Evolutionary conservation across 2,888 invertebrate species (phyloP).

Genomic region (Lepidochitona cinerea): DNA sequence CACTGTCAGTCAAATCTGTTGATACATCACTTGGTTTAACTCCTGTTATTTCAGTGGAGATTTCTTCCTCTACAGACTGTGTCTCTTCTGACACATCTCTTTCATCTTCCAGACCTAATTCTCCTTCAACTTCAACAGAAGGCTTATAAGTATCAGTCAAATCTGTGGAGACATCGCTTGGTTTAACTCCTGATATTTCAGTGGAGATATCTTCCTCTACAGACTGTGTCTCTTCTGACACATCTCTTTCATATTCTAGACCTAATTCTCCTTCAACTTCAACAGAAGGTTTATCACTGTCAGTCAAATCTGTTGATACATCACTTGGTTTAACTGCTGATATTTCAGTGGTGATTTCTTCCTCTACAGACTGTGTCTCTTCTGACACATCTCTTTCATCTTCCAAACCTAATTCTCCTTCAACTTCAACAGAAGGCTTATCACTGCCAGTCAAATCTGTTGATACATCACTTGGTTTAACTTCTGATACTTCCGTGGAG

Average conservation of each 20-base stretch:
- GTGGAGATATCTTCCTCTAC: neutral
- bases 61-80: neutral
- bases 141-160: constrained; percentile 20
- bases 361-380: neutral
- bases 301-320: constrained; percentile 13
- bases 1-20: neutral
- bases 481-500: no score
- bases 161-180: constrained; percentile 12
- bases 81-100: neutral
- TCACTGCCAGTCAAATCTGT: no score
- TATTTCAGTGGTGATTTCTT: neutral
- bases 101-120: no score
- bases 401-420: neutral
- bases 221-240: neutral
- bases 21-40: neutral
- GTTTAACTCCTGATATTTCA: constrained; percentile 6
- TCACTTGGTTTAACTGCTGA: constrained; percentile 15
- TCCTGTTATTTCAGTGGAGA: neutral
- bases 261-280: no score
- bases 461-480: no score
- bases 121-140: neutral
- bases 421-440: no score
- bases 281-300: constrained; percentile 12
- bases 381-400: neutral
- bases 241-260: neutral